Percentiles rank a stretch among this genome's conserved stretches.
These are phyloP conservation scores for Proctacanthus coquilletti DNA, from an alignment of 1,140 invertebrate species.

Conservation along the genomic window DNA sequence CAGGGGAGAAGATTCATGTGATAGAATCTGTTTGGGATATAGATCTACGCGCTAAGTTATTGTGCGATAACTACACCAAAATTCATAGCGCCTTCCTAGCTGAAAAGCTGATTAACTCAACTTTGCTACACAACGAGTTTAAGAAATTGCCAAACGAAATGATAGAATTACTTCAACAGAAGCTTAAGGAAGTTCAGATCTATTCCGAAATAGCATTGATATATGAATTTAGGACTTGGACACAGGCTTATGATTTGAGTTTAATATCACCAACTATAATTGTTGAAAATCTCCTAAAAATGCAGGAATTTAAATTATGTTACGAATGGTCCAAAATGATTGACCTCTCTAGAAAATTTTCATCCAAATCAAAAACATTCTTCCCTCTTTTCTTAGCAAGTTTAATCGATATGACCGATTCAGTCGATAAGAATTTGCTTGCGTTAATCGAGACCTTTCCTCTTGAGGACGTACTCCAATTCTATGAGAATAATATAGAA, in stretches of 20 bases:
- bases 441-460: conserved; percentile 29
- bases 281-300: conserved; percentile 33
- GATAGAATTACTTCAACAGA: conserved; percentile 20
- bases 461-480: conserved; percentile 33
- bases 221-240: conserved; percentile 31
- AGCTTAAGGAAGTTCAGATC: conserved; percentile 33
- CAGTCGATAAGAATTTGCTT: conserved; percentile 30
- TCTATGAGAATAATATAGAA: conserved; percentile 44
- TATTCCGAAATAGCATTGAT: conserved; percentile 30
- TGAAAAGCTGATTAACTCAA: conserved; percentile 20
- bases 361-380: conserved; percentile 17
- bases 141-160: conserved; percentile 18
- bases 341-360: conserved; percentile 25
- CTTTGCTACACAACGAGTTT: conserved; percentile 17
- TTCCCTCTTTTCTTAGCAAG: conserved; percentile 13
- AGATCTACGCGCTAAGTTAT: conserved; percentile 16
- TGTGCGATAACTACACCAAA: conserved; percentile 27
- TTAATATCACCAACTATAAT: conserved; percentile 31
- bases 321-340: conserved; percentile 42
- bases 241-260: conserved; percentile 30
- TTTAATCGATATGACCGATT: conserved; percentile 20
- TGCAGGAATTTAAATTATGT: conserved; percentile 39
- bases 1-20: conserved; percentile 15
- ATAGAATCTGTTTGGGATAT: conserved; percentile 19
- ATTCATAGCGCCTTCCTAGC: conserved; percentile 19